phyloP scores from a whole-genome alignment of 37 sponge, comb jelly and placozoan genomes.

The Eunapius fragilis region DNA sequence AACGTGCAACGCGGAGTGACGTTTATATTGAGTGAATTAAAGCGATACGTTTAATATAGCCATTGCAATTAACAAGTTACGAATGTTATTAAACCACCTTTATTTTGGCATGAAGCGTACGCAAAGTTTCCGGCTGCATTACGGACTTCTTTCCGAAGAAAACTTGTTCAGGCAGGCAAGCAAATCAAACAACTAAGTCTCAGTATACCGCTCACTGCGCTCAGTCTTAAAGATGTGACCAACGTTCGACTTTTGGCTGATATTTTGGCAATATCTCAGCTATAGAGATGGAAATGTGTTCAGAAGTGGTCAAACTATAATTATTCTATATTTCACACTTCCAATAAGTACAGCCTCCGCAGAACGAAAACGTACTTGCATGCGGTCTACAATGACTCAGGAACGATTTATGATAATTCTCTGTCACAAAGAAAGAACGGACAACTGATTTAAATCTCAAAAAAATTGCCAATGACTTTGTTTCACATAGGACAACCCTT shows the following conservation, averaged over 20 bases:
- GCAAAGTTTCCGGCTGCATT: no score
- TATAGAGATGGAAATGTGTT: background rate
- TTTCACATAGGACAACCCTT: background rate
- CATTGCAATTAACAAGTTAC: no score
- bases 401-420: background rate
- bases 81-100: no score
- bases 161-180: no score
- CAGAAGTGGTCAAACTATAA: background rate
- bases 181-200: background rate
- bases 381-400: background rate
- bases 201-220: background rate
- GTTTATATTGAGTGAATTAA: no score
- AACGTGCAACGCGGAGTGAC: no score
- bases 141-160: no score
- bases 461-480: background rate
- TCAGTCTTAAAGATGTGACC: background rate
- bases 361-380: background rate
- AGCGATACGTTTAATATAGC: no score
- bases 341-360: background rate
- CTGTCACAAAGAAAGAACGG: background rate
- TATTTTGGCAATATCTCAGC: background rate
- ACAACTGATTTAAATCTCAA: background rate
- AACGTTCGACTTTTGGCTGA: background rate
- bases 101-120: no score
- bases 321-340: background rate